Evolutionary conservation across 1,140 invertebrate genomes (phyloP), one percentile per base, ranked within the genome.

Genomic region (Hirudo medicinalis): DNA sequence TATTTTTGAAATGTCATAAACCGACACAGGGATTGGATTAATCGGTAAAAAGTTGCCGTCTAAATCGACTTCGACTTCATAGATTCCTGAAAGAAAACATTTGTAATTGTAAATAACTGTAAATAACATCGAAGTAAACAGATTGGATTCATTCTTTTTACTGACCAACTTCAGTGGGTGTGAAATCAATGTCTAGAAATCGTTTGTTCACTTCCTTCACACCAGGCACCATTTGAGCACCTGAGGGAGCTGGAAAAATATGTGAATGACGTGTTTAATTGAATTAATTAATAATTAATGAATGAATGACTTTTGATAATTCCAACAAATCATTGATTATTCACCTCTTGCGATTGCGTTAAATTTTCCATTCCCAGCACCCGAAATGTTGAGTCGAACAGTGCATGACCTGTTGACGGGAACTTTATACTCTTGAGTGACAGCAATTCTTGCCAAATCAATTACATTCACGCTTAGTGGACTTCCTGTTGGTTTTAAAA

Each of bases 81-180:
- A 63, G 11, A 63, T 32, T 32, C 57, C 57, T 63, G 22, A 11
- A 63, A n/a, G 22, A 13, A 63, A 25, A 63, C 43, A 49, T 15
- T 49, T 49, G 29, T 63, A 15, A 63, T 63, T n/a, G 29, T 63
- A 15, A 63, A 11, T 11, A 63, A 15, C 22, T n/a, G 29, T 63
- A 15, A 63, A 11, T 11, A 63, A 15, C 22, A 32, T 63, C 29
- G 1, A 25, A 63, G 4, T 63, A n/a, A 8, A n/a, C 20, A 5
- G 20, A 25, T 57, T 57, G 25, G 20, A n/a, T 20, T 57, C 25
- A 57, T 40, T 70, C 40, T 0, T 70, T 25, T 53, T 53, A 76
- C 76, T 76, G 75, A 83, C 82, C 88, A 74, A 88, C 84, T 82
- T 87, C 85, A 43, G 83, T 83, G 0, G 87, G 86, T n/a, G 81